These are phyloP conservation scores for Aquatica leii DNA, from an alignment of 2,888 invertebrate species.

Conservation along the genomic window DNA sequence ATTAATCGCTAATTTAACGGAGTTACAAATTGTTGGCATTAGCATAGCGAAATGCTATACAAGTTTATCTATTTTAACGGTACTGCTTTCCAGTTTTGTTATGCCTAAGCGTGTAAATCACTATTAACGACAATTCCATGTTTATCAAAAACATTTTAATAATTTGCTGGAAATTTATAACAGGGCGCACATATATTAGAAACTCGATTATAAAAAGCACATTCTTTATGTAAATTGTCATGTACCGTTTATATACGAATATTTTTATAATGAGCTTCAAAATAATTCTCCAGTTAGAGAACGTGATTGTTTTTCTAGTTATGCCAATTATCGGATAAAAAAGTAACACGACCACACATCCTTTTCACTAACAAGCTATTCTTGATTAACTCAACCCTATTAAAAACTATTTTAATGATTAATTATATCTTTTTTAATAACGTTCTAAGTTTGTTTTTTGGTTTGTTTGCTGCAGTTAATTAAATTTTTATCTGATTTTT, in stretches of 20 bases:
- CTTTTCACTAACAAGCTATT: conserved; percentile 46
- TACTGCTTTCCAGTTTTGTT: too few relatives aligned
- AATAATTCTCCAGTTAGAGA: conserved; percentile 36
- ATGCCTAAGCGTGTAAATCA: too few relatives aligned
- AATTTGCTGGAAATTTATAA: too few relatives aligned
- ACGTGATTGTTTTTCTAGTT: conserved; percentile 38
- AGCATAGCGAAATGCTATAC: too few relatives aligned
- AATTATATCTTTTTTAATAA: conserved; percentile 41
- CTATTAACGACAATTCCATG: too few relatives aligned
- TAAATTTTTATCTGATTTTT: conserved; percentile 20
- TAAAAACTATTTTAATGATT: conserved; percentile 47
- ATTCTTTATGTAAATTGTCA: conserved; percentile 4
- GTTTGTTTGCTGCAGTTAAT: conserved; percentile 15
- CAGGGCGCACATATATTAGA: background rate
- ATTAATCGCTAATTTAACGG: too few relatives aligned
- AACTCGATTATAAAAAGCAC: background rate
- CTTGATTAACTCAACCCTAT: conserved; percentile 44
- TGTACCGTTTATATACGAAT: conserved; percentile 8
- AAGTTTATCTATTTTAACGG: too few relatives aligned
- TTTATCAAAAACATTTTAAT: too few relatives aligned
- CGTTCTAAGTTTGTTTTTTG: conserved; percentile 20
- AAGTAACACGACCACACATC: conserved; percentile 44
- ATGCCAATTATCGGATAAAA: conserved; percentile 46
- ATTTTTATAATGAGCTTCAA: conserved; percentile 22
- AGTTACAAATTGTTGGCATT: too few relatives aligned